Percentiles rank a stretch among this genome's conserved stretches.
Evolutionary conservation across 2,888 invertebrate species (phyloP).

Genomic region (Neocrepidodera transversa): DNA sequence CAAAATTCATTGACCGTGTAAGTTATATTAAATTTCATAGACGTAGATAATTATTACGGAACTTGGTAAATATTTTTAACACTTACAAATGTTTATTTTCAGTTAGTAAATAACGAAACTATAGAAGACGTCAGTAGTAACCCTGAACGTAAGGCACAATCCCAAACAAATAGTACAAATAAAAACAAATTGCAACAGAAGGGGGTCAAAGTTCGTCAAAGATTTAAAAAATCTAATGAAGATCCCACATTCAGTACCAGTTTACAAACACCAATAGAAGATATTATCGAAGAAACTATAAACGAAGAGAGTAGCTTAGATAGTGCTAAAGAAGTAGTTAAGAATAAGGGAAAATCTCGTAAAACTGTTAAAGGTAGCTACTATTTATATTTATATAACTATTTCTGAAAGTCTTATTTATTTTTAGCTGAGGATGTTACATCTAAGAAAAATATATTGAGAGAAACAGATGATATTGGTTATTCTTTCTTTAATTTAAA

Average conservation of each 20-base stretch:
- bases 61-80: too few relatives aligned
- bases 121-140: constrained; percentile 19
- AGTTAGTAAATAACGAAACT: constrained; percentile 14
- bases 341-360: constrained; percentile 32
- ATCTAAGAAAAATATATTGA: too few relatives aligned
- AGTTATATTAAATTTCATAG: constrained; percentile 32
- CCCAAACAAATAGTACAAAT: not conserved
- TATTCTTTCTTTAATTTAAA: constrained; percentile 35
- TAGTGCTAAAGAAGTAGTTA: constrained; percentile 2
- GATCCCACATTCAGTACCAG: constrained; percentile 46
- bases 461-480: constrained; percentile 34
- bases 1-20: constrained; percentile 45
- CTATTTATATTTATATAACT: too few relatives aligned
- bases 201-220: constrained; percentile 35
- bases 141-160: constrained; percentile 10
- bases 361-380: not conserved
- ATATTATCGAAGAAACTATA: constrained; percentile 47
- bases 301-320: constrained; percentile 27
- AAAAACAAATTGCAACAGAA: constrained; percentile 25
- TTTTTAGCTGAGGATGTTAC: too few relatives aligned
- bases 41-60: not conserved
- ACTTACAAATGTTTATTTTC: constrained; percentile 3
- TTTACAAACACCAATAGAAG: constrained; percentile 46
- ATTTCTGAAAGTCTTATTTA: too few relatives aligned
- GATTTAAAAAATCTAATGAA: constrained; percentile 36